These are phyloP conservation scores for Perccottus glenii DNA, from an alignment of 2,113 vertebrate species.

Conservation along the genomic window DNA sequence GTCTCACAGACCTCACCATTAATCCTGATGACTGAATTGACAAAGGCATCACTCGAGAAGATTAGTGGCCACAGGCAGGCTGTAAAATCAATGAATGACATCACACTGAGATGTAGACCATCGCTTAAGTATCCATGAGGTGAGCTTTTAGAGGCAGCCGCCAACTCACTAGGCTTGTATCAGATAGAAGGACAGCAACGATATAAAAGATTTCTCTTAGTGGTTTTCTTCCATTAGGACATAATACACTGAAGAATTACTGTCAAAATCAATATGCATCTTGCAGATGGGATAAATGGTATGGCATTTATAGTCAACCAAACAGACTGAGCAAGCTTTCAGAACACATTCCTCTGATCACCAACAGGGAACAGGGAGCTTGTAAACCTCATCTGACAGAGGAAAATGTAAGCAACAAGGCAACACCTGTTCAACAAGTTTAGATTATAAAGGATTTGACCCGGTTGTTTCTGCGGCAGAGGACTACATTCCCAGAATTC, in stretches of 20 bases:
- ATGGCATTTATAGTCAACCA: constrained; percentile 23
- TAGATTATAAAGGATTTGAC: constrained; percentile 19
- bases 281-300: too few species aligned
- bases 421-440: constrained; percentile 16
- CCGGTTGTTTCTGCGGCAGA: constrained; percentile 37
- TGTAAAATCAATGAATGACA: constrained; percentile 69
- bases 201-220: not conserved
- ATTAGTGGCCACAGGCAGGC: constrained; percentile 47
- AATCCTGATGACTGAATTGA: constrained; percentile 49
- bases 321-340: not conserved
- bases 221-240: constrained; percentile 47
- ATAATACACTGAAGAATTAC: not conserved
- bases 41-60: constrained; percentile 50
- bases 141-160: constrained; percentile 15
- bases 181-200: too few species aligned
- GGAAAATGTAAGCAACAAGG: not conserved
- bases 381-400: not conserved
- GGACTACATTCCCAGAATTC: constrained; percentile 60
- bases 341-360: not conserved
- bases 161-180: not conserved
- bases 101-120: constrained; percentile 40
- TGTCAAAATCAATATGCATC: too few species aligned
- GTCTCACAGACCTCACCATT: constrained; percentile 34
- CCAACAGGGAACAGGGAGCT: not conserved
- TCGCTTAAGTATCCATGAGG: constrained; percentile 20